A percentile compares a stretch with the other conserved stretches of the same genome.
These are phyloP conservation scores for Ictalurus punctatus DNA, from an alignment of 2,113 vertebrate genomes.

Conservation along the genomic window DNA sequence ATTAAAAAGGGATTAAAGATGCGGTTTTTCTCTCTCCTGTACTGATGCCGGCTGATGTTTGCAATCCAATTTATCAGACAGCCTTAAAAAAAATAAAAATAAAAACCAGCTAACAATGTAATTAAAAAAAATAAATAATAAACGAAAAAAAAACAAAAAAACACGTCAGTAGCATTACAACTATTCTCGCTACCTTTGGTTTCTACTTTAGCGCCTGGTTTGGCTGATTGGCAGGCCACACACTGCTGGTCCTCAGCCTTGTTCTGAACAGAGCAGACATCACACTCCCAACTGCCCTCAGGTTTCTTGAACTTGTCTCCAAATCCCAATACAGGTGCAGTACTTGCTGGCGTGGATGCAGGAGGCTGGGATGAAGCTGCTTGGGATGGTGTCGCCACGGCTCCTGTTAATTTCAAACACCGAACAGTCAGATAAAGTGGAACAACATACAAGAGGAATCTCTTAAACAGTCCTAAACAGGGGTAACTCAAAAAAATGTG, in stretches of 20 bases:
- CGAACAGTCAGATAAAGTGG: not conserved
- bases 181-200: constrained; percentile 76
- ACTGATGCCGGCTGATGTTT: too few relatives aligned
- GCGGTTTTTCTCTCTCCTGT: too few relatives aligned
- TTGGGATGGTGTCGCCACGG: constrained; percentile 13
- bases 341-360: constrained; percentile 62
- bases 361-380: constrained; percentile 44
- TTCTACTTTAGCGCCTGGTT: constrained; percentile 82
- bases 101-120: not conserved
- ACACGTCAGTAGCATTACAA: not conserved
- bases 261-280: constrained; percentile 83
- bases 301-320: constrained; percentile 91
- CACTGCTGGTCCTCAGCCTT: constrained; percentile 84
- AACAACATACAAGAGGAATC: not conserved
- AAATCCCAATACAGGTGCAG: constrained; percentile 75
- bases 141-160: too few relatives aligned
- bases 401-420: constrained; percentile 44
- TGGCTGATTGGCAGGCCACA: constrained; percentile 83
- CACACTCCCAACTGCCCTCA: constrained; percentile 89
- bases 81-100: not conserved
- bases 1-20: too few relatives aligned
- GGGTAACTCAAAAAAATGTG: too few relatives aligned
- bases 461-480: not conserved
- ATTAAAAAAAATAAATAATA: too few relatives aligned
- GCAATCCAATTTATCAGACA: not conserved